Evolutionary conservation across 2,888 invertebrate species (phyloP), one percentile per base, ranked within the genome.

Genomic region (Brenthis ino): DNA sequence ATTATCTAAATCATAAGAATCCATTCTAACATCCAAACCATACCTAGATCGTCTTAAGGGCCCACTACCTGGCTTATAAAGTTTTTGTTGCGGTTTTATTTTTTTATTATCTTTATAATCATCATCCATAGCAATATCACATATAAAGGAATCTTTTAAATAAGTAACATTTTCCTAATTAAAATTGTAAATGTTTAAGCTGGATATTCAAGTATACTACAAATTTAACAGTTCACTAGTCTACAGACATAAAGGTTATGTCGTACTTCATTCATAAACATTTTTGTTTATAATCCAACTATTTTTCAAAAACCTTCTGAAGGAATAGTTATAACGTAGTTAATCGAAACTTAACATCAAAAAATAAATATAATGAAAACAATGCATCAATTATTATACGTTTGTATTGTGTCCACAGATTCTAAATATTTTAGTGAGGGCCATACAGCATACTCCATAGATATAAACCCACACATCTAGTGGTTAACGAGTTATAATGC

Each of bases 11-110:
- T 87, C 85, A 73, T 85, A 86, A 68, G 83, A 79, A 75, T 95
- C 94, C 83, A 93, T 93, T 84, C 94, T 92, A 72, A 82, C 93
- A 75, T 95, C 95, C 71, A 91, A 84, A 82, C 91, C 93, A 86
- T 93, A 93, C 78, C 94, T 94, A 74, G 95, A 94, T 86, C 96
- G 95, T 82, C 95, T 93, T 75, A 96, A 88, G 74, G 95, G 95
- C 74, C 96, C 96, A 93, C 96, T 96, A 77, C 96, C 96, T 83
- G 96, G 96, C 84, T 94, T 95, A 81, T 96, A 96, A 74, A 96
- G 91, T 87, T 94, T 94, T 88, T 95, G 95, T 82, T 95, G 95
- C 79, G 95, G 95, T 88, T 95, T 95, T 84, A 94, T 94, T 86
- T 93, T 94, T 92, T 89, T 93, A 77, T 90, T 93, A 77, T 94